Evolutionary conservation across 2,113 vertebrate species (phyloP).

Genomic region (Lophotis ruficrista): DNA sequence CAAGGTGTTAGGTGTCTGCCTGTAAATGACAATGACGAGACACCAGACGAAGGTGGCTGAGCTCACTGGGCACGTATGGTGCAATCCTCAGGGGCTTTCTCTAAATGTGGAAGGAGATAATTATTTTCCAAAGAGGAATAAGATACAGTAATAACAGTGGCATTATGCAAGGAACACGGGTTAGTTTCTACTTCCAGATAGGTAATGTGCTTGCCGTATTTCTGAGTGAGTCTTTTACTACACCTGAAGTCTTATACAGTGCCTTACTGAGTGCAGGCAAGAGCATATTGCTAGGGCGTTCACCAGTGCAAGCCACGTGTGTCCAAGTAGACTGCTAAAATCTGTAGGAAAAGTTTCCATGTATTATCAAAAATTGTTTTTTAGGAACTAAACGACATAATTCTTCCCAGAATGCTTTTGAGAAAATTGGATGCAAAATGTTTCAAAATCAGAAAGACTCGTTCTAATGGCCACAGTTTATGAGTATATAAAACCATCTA

Average conservation of each 20-base stretch:
- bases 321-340: not conserved
- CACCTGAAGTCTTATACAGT: not conserved
- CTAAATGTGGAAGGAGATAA: not conserved
- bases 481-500: not conserved
- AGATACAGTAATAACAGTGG: not conserved
- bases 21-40: not conserved
- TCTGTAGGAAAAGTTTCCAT: not conserved
- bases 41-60: not conserved
- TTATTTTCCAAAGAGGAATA: not conserved
- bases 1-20: not conserved
- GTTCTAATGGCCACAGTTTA: not conserved
- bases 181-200: not conserved
- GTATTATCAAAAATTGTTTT: not conserved
- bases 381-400: not conserved
- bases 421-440: not conserved
- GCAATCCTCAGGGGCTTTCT: not conserved
- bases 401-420: not conserved
- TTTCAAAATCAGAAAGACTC: not conserved
- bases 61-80: not conserved
- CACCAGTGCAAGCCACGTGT: not conserved
- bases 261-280: slow-evolving; percentile 9
- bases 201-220: not conserved
- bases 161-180: not conserved
- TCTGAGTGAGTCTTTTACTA: not conserved
- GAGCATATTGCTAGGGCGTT: not conserved